These are phyloP conservation scores for Lithophane semibrunnea DNA, from an alignment of 2,888 invertebrate genomes.

Conservation along the genomic window DNA sequence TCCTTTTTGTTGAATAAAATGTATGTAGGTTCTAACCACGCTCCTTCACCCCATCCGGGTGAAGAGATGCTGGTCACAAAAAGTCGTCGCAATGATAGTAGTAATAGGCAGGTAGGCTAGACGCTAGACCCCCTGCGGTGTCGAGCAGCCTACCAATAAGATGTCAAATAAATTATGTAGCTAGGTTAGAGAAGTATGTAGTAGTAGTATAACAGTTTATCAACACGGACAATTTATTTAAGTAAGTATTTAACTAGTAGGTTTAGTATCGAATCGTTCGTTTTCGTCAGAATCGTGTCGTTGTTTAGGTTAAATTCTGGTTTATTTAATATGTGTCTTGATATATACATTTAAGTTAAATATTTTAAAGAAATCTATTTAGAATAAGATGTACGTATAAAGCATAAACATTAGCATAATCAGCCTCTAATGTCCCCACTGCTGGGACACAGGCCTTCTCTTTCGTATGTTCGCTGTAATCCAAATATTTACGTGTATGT, in stretches of 20 bases:
- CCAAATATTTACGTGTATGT: neutral
- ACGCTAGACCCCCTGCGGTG: slow-evolving; percentile 27
- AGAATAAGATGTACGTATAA: neutral
- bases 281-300: neutral
- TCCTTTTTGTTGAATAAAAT: neutral
- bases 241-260: neutral
- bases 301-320: neutral
- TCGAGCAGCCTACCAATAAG: slow-evolving; percentile 21
- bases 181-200: neutral
- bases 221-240: neutral
- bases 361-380: neutral
- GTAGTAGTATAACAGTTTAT: neutral
- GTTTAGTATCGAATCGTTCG: neutral
- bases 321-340: neutral
- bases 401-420: neutral
- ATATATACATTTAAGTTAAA: neutral
- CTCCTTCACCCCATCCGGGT: neutral
- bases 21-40: neutral
- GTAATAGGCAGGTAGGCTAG: slow-evolving; percentile 16
- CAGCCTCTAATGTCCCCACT: neutral
- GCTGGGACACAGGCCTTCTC: neutral
- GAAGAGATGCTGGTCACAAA: neutral
- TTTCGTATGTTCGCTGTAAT: neutral
- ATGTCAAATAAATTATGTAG: neutral
- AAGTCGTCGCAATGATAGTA: slow-evolving; percentile 11